These are phyloP conservation scores for Sigmodon hispidus DNA, from an alignment of 2,113 vertebrate species.

Conservation along the genomic window DNA sequence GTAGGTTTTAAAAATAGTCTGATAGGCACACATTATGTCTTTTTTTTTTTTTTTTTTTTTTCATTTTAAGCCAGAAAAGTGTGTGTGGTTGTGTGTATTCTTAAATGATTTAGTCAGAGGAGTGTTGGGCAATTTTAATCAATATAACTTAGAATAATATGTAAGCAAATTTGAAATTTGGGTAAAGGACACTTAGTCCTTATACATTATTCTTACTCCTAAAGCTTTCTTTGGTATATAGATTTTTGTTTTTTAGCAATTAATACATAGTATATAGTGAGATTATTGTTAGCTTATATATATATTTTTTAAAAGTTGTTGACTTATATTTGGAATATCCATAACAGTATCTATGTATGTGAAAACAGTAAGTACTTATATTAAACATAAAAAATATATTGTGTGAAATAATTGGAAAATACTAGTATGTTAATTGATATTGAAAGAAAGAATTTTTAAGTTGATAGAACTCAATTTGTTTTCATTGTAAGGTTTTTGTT, in stretches of 20 bases:
- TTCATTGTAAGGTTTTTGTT: slow-evolving; percentile 44
- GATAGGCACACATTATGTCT: background rate
- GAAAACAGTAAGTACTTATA: slow-evolving; percentile 9
- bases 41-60: slow-evolving; percentile 52
- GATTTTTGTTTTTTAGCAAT: background rate
- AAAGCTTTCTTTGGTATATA: background rate
- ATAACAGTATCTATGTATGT: background rate
- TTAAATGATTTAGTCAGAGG: slow-evolving; percentile 30
- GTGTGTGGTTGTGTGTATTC: background rate
- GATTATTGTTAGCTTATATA: background rate
- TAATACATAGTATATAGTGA: background rate
- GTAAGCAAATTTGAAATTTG: background rate
- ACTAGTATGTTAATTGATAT: slow-evolving; percentile 10
- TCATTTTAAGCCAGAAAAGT: background rate
- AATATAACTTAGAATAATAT: slow-evolving; percentile 4
- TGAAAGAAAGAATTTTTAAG: slow-evolving; percentile 1
- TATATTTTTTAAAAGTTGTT: background rate
- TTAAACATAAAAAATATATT: slow-evolving; percentile 28
- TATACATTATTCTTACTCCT: slow-evolving; percentile 15
- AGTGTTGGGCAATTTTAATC: background rate
- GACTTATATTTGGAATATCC: background rate
- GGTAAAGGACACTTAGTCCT: slow-evolving; percentile 10
- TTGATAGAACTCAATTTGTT: background rate
- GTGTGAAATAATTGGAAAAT: slow-evolving; percentile 11
- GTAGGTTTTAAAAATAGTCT: background rate